These are phyloP conservation scores for Clarias pachynema DNA, from an alignment of 2,797 vertebrate species.

Conservation along the genomic window DNA sequence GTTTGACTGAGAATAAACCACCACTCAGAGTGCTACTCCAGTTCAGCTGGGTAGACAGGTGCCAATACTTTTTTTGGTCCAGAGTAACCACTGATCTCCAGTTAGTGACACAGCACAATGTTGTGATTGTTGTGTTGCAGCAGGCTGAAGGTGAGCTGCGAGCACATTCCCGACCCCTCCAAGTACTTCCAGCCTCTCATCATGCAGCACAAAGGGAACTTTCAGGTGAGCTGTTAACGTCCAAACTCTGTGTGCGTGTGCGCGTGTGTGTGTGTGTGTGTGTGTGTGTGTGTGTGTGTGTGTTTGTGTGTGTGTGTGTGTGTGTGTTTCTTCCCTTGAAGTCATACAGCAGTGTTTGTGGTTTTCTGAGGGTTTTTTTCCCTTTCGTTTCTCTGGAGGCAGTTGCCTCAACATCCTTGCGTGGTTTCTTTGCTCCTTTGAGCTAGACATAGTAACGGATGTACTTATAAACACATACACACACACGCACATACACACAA, in stretches of 20 bases:
- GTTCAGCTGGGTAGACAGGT: neutral
- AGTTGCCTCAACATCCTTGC: neutral
- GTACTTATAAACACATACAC: neutral
- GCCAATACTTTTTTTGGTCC: neutral
- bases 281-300: neutral
- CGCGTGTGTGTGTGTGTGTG: neutral
- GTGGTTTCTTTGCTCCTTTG: conserved; percentile 44
- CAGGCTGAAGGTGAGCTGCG: conserved; percentile 43
- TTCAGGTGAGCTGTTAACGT: conserved; percentile 64
- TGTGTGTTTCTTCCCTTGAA: neutral
- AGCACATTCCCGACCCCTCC: conserved; percentile 70
- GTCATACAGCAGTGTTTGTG: conserved; percentile 6
- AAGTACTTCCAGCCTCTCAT: conserved; percentile 70
- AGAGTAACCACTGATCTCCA: too few species aligned
- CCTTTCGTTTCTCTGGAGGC: conserved; percentile 17
- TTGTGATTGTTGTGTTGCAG: conserved; percentile 52
- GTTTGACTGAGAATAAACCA: neutral
- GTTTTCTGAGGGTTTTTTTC: conserved; percentile 18
- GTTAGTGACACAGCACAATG: neutral
- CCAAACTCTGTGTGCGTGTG: neutral
- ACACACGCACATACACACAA: too few species aligned
- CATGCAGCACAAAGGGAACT: conserved; percentile 64
- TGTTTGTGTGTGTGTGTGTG: neutral
- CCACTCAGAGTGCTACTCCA: neutral
- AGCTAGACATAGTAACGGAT: conserved; percentile 18